phyloP scores from a whole-genome alignment of 2,113 vertebrate species.

The Saguinus midas region DNA sequence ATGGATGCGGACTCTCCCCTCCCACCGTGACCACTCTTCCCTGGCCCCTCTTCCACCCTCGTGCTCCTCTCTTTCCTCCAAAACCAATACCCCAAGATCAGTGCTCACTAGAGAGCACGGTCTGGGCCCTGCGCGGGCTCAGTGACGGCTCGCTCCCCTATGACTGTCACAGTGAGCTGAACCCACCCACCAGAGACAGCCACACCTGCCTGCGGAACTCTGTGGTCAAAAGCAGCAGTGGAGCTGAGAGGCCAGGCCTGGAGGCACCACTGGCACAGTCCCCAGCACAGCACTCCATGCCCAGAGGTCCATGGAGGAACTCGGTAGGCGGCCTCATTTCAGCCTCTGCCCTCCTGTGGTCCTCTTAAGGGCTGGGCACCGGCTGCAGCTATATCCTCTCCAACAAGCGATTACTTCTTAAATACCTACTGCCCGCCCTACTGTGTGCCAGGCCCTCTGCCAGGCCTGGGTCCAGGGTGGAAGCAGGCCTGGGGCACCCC shows the following conservation, averaged over 20 bases:
- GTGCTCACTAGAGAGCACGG: rapidly evolving
- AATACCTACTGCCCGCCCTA: neutral
- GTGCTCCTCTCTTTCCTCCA: neutral
- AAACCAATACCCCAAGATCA: neutral
- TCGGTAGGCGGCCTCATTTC: rapidly evolving
- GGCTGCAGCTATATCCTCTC: neutral
- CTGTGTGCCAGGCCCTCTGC: neutral
- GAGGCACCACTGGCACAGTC: rapidly evolving
- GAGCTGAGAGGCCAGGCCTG: neutral
- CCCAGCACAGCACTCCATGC: rapidly evolving
- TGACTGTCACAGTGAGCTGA: rapidly evolving
- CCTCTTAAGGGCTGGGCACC: rapidly evolving
- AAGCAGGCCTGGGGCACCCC: neutral
- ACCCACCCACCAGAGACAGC: neutral
- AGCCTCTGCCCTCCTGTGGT: rapidly evolving
- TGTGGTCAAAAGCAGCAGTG: neutral
- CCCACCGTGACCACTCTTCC: neutral
- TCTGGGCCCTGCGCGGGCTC: neutral
- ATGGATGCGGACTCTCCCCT: neutral
- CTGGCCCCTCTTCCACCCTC: neutral
- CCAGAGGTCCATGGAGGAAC: neutral
- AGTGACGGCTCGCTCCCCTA: rapidly evolving
- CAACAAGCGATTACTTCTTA: neutral
- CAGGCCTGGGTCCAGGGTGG: rapidly evolving
- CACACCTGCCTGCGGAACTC: neutral